Evolutionary conservation across 2,888 invertebrate species (phyloP), one percentile per base, ranked within the genome.

Genomic region (Fragum sueziense): DNA sequence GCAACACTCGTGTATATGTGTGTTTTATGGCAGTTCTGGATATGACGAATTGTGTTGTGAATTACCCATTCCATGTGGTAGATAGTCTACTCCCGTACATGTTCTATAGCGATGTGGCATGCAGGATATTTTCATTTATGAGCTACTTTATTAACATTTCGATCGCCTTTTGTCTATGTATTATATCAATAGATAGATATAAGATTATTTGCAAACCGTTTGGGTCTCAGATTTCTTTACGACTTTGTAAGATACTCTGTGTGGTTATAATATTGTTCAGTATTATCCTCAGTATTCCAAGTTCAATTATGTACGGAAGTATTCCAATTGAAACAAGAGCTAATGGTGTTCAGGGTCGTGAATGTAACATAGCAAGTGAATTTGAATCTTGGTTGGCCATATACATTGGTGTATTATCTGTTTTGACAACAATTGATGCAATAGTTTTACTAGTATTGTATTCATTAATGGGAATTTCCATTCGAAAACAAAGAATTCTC

Each of bases 1-100:
- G n/a, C n/a, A 65, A 65, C 37, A 41, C 65, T 14, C 65, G 65
- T 65, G 65, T 65, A 4, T 65, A 65, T 41, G 65, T 65, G 2
- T 27, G 22, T 41, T 65, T 65, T 11, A 65, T 65, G 20, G 65
- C 65, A 2, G 65, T 65, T 2, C 14, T 65, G 14, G 65, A 65
- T 25, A 41, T 41, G 65, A 65, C n/a, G 1, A 65, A 65, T 41
- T 65, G 22, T 41, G 9, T 65, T 11, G 27, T 65, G 2, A 41
- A 41, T 25, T 65, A n/a, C 41, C 65, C 65, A 7, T 65, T 65
- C 31, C 22, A 65, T n/a, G 65, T 65, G 1, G 41, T 41, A 6
- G 25, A 37, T 27, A 11, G 41, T 25, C 25, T 65, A 41, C n/a
- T 41, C n/a, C 65, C 65, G 4, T 65, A 14, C 41, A 41, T 41